phyloP scores from a whole-genome alignment of 2,113 vertebrate species.

The Mustelus asterias region DNA sequence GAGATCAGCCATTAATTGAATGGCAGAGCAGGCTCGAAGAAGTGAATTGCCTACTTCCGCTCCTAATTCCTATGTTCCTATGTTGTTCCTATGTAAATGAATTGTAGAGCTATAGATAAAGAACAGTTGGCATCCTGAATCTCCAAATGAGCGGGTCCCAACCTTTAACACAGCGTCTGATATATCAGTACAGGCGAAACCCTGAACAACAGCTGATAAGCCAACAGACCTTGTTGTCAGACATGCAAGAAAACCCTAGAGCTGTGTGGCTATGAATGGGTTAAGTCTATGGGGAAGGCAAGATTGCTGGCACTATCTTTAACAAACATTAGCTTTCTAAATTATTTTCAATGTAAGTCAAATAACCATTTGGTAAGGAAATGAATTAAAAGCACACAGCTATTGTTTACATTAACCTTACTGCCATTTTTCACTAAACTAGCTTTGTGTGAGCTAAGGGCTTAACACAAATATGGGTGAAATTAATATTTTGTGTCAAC shows the following conservation, averaged over 20 bases:
- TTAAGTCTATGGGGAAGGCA: not conserved
- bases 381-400: constrained; percentile 9
- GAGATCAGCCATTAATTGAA: too few relatives aligned
- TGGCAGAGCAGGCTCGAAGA: too few relatives aligned
- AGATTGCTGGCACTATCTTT: not conserved
- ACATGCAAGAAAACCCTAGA: not conserved
- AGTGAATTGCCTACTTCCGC: too few relatives aligned
- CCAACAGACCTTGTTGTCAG: not conserved
- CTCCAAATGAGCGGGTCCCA: too few relatives aligned
- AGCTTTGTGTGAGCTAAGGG: constrained; percentile 1
- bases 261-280: not conserved
- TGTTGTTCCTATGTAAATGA: not conserved
- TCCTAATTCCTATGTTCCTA: too few relatives aligned
- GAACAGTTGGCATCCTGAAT: not conserved
- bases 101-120: not conserved
- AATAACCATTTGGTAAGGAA: not conserved
- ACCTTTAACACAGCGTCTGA: not conserved
- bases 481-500: constrained; percentile 28
- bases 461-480: not conserved
- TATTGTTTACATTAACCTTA: constrained; percentile 27
- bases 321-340: not conserved
- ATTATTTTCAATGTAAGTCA: constrained; percentile 15
- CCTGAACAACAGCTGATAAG: too few relatives aligned
- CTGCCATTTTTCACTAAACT: not conserved
- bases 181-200: not conserved